Percentiles rank a stretch among this genome's conserved stretches.
These are phyloP conservation scores for Cybosia mesomella DNA, from an alignment of 2,888 invertebrate genomes.

Conservation along the genomic window DNA sequence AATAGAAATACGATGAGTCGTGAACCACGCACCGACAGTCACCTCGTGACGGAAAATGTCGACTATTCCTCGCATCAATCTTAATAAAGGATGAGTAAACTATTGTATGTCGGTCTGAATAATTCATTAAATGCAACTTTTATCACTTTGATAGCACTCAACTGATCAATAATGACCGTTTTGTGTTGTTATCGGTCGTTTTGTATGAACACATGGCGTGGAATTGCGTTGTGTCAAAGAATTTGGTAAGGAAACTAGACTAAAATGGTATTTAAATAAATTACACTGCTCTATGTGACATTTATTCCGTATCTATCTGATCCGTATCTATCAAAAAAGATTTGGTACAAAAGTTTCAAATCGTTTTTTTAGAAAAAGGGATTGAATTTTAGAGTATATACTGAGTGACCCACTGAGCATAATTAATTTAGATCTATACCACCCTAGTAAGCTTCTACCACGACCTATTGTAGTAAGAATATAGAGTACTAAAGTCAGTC, in stretches of 20 bases:
- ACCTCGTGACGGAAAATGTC: conserved; percentile 49
- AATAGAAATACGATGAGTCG: conserved; percentile 45
- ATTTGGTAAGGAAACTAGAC: conserved; percentile 19
- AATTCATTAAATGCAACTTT: conserved; percentile 45
- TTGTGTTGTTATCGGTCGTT: conserved; percentile 23
- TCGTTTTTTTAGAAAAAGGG: no score
- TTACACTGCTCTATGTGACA: background rate
- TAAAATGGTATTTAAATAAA: background rate
- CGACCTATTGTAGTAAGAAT: no score
- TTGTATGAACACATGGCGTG: conserved; percentile 34
- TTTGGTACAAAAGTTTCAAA: no score
- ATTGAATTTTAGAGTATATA: no score
- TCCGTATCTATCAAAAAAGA: no score
- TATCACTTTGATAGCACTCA: conserved; percentile 9
- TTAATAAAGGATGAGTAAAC: conserved; percentile 46
- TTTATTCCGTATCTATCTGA: background rate
- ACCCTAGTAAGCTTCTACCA: no score
- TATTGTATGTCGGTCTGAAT: conserved; percentile 35
- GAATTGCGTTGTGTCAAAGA: conserved; percentile 7
- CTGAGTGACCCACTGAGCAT: no score
- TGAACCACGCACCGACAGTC: conserved; percentile 35
- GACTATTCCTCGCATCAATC: conserved; percentile 38
- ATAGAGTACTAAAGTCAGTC: no score
- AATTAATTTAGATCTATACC: no score
- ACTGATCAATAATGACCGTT: conserved; percentile 18